Percentiles rank a stretch among this genome's conserved stretches.
These are phyloP conservation scores for Ceratina calcarata DNA, from an alignment of 1,140 invertebrate genomes.

Conservation along the genomic window DNA sequence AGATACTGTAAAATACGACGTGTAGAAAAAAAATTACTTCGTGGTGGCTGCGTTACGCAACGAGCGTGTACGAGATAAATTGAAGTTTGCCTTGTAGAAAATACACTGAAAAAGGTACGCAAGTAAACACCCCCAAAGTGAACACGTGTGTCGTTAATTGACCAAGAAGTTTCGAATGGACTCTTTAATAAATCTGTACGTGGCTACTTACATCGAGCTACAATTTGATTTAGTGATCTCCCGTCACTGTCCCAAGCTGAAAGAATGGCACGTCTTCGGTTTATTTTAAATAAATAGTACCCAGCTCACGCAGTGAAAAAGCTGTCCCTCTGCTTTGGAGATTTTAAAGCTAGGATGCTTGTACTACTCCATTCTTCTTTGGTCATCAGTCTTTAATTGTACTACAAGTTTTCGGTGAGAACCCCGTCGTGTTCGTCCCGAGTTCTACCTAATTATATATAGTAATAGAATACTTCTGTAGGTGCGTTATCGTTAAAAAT, in stretches of 20 bases:
- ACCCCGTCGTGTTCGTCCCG: neutral
- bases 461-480: constrained; percentile 42
- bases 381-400: constrained; percentile 76
- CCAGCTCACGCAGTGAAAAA: constrained; percentile 13
- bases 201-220: constrained; percentile 20
- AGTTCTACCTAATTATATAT: constrained; percentile 37
- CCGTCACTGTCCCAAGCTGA: neutral
- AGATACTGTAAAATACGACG: neutral
- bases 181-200: constrained; percentile 49
- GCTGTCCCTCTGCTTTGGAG: constrained; percentile 3
- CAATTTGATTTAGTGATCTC: constrained; percentile 47
- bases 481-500: constrained; percentile 22
- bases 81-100: neutral
- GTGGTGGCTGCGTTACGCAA: neutral
- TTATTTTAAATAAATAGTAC: constrained; percentile 29
- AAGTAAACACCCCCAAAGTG: constrained; percentile 48
- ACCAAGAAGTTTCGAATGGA: constrained; percentile 27
- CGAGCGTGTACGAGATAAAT: constrained; percentile 2
- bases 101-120: constrained; percentile 3
- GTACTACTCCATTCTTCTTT: constrained; percentile 49
- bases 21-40: constrained; percentile 5
- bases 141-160: constrained; percentile 42
- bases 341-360: constrained; percentile 47
- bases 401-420: constrained; percentile 59
- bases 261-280: constrained; percentile 22